Evolutionary conservation across 2,888 invertebrate genomes (phyloP).

Genomic region (Stenichneumon culpator): DNA sequence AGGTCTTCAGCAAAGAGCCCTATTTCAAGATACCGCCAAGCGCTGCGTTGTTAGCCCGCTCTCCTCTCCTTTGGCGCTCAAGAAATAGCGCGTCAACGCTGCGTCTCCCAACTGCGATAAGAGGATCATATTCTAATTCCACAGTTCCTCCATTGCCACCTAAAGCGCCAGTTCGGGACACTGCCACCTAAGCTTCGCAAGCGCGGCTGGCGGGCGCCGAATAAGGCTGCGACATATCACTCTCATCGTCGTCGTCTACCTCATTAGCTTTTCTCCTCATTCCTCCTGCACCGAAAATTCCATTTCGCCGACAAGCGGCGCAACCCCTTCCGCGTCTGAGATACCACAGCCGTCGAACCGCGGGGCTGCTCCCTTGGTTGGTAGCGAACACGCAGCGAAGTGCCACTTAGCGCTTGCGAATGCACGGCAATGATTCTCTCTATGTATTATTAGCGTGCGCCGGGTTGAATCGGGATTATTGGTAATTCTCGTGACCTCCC

Average conservation of each 20-base stretch:
- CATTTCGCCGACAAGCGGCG: slow-evolving; percentile 2
- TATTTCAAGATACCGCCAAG: not conserved
- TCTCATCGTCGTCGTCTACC: slow-evolving; percentile 7
- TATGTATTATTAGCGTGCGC: not conserved
- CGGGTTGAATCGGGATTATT: not conserved
- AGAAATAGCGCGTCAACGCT: slow-evolving; percentile 5
- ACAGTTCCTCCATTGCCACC: slow-evolving; percentile 4
- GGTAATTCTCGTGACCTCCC: too few species aligned
- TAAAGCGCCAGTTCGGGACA: not conserved
- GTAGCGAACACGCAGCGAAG: not conserved
- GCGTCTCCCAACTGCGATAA: slow-evolving; percentile 13
- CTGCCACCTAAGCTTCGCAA: not conserved
- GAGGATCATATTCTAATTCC: slow-evolving; percentile 56
- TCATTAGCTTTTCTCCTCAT: slow-evolving; percentile 14
- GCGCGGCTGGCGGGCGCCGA: not conserved
- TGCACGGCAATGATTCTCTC: not conserved
- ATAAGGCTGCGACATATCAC: slow-evolving; percentile 8
- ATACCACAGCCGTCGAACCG: not conserved
- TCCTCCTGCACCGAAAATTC: slow-evolving; percentile 3
- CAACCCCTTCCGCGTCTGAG: slow-evolving; percentile 3
- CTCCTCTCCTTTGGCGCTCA: not conserved
- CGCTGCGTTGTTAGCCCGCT: not conserved
- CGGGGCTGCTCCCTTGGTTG: not conserved
- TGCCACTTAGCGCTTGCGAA: slow-evolving; percentile 2
- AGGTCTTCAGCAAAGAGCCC: not conserved